Percentiles rank a stretch among this genome's conserved stretches.
Evolutionary conservation across 92 coral and sea anemone genomes (phyloP).

Genomic region (Bergia puertoricense): DNA sequence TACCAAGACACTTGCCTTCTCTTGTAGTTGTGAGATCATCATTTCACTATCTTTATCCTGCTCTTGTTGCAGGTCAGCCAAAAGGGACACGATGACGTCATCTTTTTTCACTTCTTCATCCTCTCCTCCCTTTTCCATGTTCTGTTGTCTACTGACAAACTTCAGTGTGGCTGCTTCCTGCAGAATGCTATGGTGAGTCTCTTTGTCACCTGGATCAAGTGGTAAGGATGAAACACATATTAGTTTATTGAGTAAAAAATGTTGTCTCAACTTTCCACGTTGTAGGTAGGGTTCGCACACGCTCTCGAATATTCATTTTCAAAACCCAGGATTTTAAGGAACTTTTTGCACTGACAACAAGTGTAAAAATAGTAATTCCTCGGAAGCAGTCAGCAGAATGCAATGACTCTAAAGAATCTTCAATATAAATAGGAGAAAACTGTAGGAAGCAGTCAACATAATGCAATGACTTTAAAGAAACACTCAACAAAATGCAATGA

Average conservation of each 20-base stretch:
- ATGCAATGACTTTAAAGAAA: background rate
- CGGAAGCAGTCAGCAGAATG: background rate
- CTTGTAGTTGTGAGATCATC: constrained; percentile 77
- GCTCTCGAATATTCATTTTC: no score
- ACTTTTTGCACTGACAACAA: no score
- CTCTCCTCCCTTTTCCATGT: constrained; percentile 59
- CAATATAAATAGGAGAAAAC: no score
- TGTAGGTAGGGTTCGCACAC: background rate
- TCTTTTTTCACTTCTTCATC: constrained; percentile 67
- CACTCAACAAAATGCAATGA: background rate
- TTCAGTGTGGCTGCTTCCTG: constrained; percentile 90
- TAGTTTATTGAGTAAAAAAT: no score
- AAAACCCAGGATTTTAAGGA: background rate
- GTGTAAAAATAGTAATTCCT: background rate
- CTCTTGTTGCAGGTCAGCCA: constrained; percentile 97
- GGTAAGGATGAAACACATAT: background rate
- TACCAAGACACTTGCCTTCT: constrained; percentile 56
- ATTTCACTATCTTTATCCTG: constrained; percentile 95
- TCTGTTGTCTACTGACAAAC: constrained; percentile 75
- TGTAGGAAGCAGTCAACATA: no score
- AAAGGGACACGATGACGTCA: constrained; percentile 79
- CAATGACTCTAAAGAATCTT: no score
- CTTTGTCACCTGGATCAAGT: constrained; percentile 66
- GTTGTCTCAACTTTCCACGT: background rate
- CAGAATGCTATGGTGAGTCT: constrained; percentile 58